A percentile compares a stretch with the other conserved stretches of the same genome.
These are phyloP conservation scores for Columba janthina DNA, from an alignment of 2,113 vertebrate genomes.

Conservation along the genomic window DNA sequence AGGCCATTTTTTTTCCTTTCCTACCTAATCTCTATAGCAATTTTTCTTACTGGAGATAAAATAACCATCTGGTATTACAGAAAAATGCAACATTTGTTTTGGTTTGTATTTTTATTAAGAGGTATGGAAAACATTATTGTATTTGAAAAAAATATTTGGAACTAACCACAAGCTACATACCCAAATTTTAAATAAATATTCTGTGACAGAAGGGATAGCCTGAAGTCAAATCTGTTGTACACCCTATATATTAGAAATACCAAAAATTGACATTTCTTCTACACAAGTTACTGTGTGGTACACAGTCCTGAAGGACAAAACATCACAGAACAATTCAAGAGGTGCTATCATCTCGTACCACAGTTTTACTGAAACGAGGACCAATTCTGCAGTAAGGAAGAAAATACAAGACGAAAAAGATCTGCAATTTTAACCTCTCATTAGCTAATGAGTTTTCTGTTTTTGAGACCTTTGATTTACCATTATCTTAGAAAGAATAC, in stretches of 20 bases:
- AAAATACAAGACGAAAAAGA: neutral
- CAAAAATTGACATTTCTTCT: neutral
- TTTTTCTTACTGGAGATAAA: slow-evolving; percentile 29
- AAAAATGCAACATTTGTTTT: neutral
- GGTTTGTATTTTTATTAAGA: slow-evolving; percentile 4
- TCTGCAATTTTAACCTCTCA: neutral
- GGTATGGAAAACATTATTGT: neutral
- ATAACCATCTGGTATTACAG: neutral
- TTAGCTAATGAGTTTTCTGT: neutral
- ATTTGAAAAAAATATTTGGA: neutral
- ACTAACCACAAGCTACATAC: neutral
- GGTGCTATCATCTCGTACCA: neutral
- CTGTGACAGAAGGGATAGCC: neutral
- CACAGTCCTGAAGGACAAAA: slow-evolving; percentile 21
- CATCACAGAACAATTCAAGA: neutral
- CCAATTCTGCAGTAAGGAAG: neutral
- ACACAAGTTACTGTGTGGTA: neutral
- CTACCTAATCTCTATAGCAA: neutral
- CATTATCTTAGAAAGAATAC: neutral
- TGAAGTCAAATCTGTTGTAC: neutral
- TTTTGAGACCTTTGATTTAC: neutral
- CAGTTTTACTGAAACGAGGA: neutral
- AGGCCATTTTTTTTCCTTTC: neutral
- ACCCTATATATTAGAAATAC: neutral
- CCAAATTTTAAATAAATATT: neutral